Evolutionary conservation across 2,888 invertebrate genomes (phyloP).

Genomic region (Dryobotodes eremita): DNA sequence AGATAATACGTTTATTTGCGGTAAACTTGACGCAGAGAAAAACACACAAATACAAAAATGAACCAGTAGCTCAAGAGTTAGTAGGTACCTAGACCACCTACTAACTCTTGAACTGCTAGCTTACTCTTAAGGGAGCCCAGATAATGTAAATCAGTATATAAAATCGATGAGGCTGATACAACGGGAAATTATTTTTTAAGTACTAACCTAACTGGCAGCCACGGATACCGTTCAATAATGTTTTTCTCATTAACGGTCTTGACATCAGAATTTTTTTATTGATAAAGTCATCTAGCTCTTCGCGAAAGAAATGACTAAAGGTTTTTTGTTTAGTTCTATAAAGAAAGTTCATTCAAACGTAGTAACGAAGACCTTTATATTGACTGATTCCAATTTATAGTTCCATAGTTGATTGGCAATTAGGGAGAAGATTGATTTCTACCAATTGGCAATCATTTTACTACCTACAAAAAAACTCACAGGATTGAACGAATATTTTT

Average conservation of each 20-base stretch:
- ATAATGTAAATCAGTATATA: not conserved
- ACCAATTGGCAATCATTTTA: slow-evolving; percentile 30
- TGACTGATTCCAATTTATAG: not conserved
- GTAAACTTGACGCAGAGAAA: too few species aligned
- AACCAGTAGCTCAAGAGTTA: not conserved
- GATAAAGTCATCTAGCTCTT: not conserved
- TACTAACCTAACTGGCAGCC: too few species aligned
- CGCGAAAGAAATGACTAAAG: not conserved
- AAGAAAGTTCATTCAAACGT: not conserved
- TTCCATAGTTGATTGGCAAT: slow-evolving; percentile 32
- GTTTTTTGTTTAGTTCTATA: not conserved
- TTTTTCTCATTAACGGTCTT: slow-evolving; percentile 9
- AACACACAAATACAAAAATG: too few species aligned
- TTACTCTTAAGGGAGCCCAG: not conserved
- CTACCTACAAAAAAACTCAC: slow-evolving; percentile 8
- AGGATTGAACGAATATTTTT: not conserved
- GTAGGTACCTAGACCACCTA: not conserved
- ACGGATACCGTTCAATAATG: not conserved
- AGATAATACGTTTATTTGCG: too few species aligned
- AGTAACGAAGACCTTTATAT: not conserved
- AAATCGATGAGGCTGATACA: not conserved
- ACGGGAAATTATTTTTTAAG: slow-evolving; percentile 2
- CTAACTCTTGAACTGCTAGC: not conserved
- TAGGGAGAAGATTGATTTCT: not conserved
- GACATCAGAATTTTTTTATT: not conserved